Evolutionary conservation across 2,888 invertebrate genomes (phyloP).

Genomic region (Neria commutata): DNA sequence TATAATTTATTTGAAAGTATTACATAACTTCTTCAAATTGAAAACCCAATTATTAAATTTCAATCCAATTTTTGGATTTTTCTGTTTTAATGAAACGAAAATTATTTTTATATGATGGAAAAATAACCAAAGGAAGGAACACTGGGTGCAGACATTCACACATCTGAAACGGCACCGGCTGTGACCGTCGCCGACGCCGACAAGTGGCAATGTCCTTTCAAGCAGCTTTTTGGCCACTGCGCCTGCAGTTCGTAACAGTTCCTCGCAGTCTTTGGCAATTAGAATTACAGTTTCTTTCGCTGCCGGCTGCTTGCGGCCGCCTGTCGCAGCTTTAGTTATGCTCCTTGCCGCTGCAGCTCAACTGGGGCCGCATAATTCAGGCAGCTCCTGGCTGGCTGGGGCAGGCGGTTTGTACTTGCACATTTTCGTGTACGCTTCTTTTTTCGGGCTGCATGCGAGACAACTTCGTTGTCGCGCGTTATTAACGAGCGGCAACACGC

Average conservation of each 20-base stretch:
- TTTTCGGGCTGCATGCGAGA: neutral
- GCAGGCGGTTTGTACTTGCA: too few species aligned
- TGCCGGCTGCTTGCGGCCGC: slow-evolving; percentile 9
- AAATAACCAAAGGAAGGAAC: too few species aligned
- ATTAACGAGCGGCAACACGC: slow-evolving; percentile 35
- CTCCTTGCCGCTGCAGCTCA: too few species aligned
- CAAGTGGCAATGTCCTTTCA: slow-evolving; percentile 1
- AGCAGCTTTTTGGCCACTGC: slow-evolving; percentile 2
- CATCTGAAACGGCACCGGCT: neutral
- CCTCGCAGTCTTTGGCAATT: slow-evolving; percentile 20
- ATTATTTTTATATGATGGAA: too few species aligned
- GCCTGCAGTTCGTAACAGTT: slow-evolving; percentile 1
- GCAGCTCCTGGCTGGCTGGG: too few species aligned
- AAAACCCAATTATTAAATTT: too few species aligned
- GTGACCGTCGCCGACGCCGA: neutral
- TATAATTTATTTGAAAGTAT: too few species aligned
- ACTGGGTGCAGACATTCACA: too few species aligned
- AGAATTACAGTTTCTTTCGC: slow-evolving; percentile 15
- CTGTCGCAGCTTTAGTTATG: slow-evolving; percentile 12
- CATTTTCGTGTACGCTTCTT: too few species aligned
- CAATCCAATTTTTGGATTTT: too few species aligned
- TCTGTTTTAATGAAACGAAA: too few species aligned
- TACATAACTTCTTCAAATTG: too few species aligned
- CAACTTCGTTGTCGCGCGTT: slow-evolving; percentile 31
- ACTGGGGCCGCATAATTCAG: slow-evolving; percentile 24